Conservation (phyloP, 2,113 vertebrate genomes). For the Gila orcuttii region DNA sequence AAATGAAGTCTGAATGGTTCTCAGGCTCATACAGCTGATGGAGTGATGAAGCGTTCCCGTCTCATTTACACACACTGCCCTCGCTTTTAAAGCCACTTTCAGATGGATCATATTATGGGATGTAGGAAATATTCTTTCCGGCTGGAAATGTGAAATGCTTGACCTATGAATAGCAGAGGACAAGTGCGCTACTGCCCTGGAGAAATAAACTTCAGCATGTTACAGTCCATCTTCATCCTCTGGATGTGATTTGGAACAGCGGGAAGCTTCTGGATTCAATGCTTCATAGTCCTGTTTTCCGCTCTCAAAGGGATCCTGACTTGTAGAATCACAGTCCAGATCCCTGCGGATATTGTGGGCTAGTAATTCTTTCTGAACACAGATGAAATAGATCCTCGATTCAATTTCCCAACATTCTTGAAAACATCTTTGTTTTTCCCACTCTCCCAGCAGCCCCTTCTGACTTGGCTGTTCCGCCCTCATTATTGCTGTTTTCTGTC, state of each 20-base stretch:
- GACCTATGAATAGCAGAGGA: neutral
- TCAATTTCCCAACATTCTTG: conserved; percentile 35
- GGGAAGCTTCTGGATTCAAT: conserved; percentile 27
- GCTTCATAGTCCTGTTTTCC: conserved; percentile 15
- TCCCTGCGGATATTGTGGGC: neutral
- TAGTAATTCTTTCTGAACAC: conserved; percentile 21
- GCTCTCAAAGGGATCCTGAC: conserved; percentile 21
- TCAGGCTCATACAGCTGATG: neutral
- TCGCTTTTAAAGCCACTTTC: conserved; percentile 9
- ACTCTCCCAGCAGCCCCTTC: neutral
- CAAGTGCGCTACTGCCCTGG: neutral
- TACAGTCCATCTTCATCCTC: neutral
- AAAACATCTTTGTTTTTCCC: neutral
- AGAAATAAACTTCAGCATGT: neutral
- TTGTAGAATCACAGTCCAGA: neutral
- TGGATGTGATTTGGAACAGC: conserved; percentile 13
- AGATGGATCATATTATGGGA: conserved; percentile 11
- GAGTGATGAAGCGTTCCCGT: neutral
- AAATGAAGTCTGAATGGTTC: conserved; percentile 32
- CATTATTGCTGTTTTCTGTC: conserved; percentile 8
- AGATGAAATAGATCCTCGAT: conserved; percentile 39
- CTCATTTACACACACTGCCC: conserved; percentile 11
- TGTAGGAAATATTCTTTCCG: neutral
- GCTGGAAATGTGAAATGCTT: neutral
- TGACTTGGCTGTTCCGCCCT: neutral